These are phyloP conservation scores for Apamea crenata DNA, from an alignment of 2,888 invertebrate species.

Conservation along the genomic window DNA sequence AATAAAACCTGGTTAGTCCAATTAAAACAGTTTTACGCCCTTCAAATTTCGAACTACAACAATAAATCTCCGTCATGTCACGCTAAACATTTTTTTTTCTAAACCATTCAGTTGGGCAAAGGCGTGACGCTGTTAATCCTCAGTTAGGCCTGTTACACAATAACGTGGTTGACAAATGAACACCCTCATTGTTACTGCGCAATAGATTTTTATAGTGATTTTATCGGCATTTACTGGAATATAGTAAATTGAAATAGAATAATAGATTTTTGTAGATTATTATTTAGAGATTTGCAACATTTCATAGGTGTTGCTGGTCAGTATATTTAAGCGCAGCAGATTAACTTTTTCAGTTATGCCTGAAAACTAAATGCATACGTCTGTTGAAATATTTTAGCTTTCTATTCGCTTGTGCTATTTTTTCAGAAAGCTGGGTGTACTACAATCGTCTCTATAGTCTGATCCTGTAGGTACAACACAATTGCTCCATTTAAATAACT, in stretches of 20 bases:
- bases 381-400: not conserved
- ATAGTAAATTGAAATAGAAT: slow-evolving; percentile 33
- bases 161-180: slow-evolving; percentile 69
- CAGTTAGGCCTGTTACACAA: slow-evolving; percentile 78
- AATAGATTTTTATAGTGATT: slow-evolving; percentile 55
- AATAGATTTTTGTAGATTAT: slow-evolving; percentile 18
- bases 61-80: slow-evolving; percentile 31
- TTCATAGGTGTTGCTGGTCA: not conserved
- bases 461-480: not conserved
- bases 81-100: slow-evolving; percentile 56
- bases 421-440: not conserved
- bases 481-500: not conserved
- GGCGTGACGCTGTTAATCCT: slow-evolving; percentile 85
- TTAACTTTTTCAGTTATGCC: not conserved
- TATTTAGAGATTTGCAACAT: slow-evolving; percentile 6
- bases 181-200: slow-evolving; percentile 62
- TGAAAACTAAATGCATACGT: not conserved
- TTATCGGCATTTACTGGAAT: slow-evolving; percentile 52
- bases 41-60: slow-evolving; percentile 26
- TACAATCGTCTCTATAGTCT: not conserved
- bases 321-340: not conserved
- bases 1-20: slow-evolving; percentile 11
- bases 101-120: slow-evolving; percentile 66
- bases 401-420: not conserved
- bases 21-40: slow-evolving; percentile 39